Percentiles rank a stretch among this genome's conserved stretches.
Evolutionary conservation across 1,140 invertebrate genomes (phyloP).

Genomic region (Triops cancriformis): DNA sequence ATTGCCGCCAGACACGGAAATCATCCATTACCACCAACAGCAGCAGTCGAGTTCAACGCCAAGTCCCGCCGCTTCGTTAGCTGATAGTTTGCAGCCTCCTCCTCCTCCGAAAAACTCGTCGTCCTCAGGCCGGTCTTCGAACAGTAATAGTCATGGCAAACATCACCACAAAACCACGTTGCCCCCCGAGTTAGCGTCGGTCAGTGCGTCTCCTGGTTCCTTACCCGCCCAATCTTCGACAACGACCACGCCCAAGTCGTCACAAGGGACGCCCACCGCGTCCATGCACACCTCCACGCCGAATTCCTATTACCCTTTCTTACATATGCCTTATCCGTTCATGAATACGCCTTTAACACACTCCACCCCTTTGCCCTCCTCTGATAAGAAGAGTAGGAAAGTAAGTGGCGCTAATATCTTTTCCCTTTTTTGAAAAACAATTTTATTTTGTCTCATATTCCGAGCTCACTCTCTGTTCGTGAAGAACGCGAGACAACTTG

Average conservation of each 20-base stretch:
- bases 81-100: not conserved
- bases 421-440: not conserved
- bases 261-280: not conserved
- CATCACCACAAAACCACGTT: constrained; percentile 58
- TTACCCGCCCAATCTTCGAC: not conserved
- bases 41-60: not conserved
- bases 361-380: not conserved
- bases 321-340: constrained; percentile 27
- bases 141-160: constrained; percentile 64
- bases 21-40: constrained; percentile 58
- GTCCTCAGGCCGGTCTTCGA: constrained; percentile 69
- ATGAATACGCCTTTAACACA: constrained; percentile 20
- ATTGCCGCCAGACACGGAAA: constrained; percentile 76
- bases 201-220: constrained; percentile 49
- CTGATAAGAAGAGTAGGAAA: constrained; percentile 19
- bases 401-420: not conserved
- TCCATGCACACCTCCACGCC: constrained; percentile 17
- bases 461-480: not conserved
- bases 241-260: not conserved
- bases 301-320: constrained; percentile 22
- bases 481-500: no score
- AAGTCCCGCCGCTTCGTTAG: not conserved
- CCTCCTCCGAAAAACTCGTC: constrained; percentile 46
- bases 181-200: constrained; percentile 66
- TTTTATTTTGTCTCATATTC: not conserved